A percentile compares a stretch with the other conserved stretches of the same genome.
Conservation (phyloP, 2,888 invertebrate species). For the Nysson spinosus region DNA sequence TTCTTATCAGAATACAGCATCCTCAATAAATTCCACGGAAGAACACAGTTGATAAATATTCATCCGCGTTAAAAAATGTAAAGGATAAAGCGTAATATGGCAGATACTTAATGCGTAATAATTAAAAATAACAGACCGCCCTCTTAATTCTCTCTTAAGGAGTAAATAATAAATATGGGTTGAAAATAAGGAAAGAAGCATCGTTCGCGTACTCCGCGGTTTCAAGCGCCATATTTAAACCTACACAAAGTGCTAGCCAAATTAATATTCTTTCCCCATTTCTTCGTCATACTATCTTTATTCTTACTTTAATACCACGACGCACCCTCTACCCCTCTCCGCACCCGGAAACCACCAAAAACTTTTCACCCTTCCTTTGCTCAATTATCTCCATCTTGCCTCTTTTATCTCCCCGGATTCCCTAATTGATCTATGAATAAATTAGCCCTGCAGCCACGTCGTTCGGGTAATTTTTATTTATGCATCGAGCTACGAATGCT, state of each 20-base stretch:
- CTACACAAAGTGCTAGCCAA: conserved; percentile 1
- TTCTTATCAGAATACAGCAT: no score
- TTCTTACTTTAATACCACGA: background rate
- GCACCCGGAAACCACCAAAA: background rate
- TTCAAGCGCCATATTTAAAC: conserved; percentile 4
- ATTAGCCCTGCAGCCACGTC: conserved; percentile 44
- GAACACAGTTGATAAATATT: no score
- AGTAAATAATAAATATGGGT: background rate
- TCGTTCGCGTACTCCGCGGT: background rate
- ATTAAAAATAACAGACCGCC: background rate
- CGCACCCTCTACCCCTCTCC: background rate
- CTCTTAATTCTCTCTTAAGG: background rate
- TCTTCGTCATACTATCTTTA: background rate
- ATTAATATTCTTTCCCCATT: conserved; percentile 26
- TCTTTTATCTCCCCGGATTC: conserved; percentile 16
- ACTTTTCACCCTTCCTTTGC: conserved; percentile 17
- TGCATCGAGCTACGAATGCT: conserved; percentile 34
- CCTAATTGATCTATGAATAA: conserved; percentile 65
- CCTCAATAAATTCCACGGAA: no score
- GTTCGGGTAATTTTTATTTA: conserved; percentile 61
- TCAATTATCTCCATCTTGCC: conserved; percentile 18
- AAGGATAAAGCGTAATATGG: background rate
- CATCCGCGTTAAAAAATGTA: background rate
- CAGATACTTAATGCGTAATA: background rate
- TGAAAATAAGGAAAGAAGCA: background rate